Base-by-base conservation (phyloP, 23 tunicate species). In the Styela plicata region DNA sequence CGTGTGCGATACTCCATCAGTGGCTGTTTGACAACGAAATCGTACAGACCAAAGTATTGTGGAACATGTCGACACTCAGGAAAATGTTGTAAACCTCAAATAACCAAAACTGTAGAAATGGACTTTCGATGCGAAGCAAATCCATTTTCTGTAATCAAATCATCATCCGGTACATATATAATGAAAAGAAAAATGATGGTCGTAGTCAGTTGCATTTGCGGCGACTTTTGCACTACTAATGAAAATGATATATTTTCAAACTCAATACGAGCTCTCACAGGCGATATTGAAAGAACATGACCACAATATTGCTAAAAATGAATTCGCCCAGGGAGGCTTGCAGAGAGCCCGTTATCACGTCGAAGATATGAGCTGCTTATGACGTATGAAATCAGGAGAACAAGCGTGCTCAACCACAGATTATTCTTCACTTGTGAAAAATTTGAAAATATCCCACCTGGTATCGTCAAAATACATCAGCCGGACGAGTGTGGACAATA, bases 41-140 rank as follows among this genome's bases (percentile, higher is more conserved):
- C 69, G 76, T 93, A 88, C 93, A 75, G 86, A 57, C 98, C 93
- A 18, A 71, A 67, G 69, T 88, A 93, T 67, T 93, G 98, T 57
- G 90, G 98, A 7, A 16, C 78, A 25, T 93, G 98, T 69, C 68
- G 81, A 37, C 64, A 52, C 68, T 35, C 87, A 0, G 85, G 71
- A 10, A 88, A 78, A 25, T 93, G 98, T 68, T 93, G 98, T 84
- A 36, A 69, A 21, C 98, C 98, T 1, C 79, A 85, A 34, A 24
- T 52, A 3, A 64, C 86, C 44, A 85, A 85, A 34, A 93, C 98
- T 32, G 74, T 85, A 0, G 64, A 83, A 33, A 69, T 87, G 33
- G 74, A 69, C 31, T 93, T 93, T 68, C 62, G 64, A 13, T 93
- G 98, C 86, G 81, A 76, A 52, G 25, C n/a, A 0, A 53, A 53